Base-by-base conservation (phyloP, 2,113 vertebrate genomes). In the Lepidothrix coronata region DNA sequence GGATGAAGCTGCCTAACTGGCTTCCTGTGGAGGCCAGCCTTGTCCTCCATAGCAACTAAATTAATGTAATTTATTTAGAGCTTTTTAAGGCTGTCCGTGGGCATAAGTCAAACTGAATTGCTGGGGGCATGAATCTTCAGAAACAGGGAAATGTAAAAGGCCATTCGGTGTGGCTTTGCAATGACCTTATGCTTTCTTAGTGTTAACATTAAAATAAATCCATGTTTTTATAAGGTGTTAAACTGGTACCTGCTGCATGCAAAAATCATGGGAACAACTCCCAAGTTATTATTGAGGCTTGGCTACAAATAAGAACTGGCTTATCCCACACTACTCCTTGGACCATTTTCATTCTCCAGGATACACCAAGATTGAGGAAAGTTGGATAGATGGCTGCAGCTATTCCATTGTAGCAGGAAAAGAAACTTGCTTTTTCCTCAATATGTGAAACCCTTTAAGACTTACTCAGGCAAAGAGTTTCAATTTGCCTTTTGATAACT, bases 1-100 rank as follows among this genome's bases (percentile, higher is more conserved):
- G 65, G 68, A 93, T 91, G 70, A 51, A 90, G 43, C 68, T 59
- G 51, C 81, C 46, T 77, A 67, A 91, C 86, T 91, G 92, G 72
- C 95, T 90, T 80, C 90, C 93, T 25, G 9, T 52, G 71, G 89
- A 92, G 83, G 41, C 61, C 77, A 85, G 57, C 78, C 84, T 25
- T 73, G 79, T 78, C 95, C 86, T 95, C 83, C 85, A 43, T 30
- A 65, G 92, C 85, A 96, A 14, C 79, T 65, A 3, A 11, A 44
- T 61, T 89, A 78, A 83, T 89, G 65, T n/a, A 44, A 72, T 88
- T 94, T 93, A 65, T 91, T 71, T 90, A 85, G 68, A 88, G 48
- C 92, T 51, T 86, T 92, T 68, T 44, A 44, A 55, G 55, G 48
- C 90, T 91, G 27, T 37, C 80, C 0, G 0, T 61, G 58, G 66